Evolutionary conservation across 2,888 invertebrate genomes (phyloP), one percentile per base, ranked within the genome.

Genomic region (Lomographa bimaculata): DNA sequence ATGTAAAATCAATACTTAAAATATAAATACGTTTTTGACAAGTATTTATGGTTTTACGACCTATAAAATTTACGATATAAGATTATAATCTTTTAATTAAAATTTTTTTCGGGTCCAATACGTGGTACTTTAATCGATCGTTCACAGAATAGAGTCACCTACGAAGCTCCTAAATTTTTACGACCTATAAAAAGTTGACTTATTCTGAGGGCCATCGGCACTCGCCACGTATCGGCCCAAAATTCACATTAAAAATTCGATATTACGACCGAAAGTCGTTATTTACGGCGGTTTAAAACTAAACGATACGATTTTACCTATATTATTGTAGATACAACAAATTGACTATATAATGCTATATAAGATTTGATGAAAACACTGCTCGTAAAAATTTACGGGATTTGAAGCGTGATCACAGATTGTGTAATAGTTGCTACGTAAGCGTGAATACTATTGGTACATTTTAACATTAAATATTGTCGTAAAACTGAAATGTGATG

Each of bases 231-330:
- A 71, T 66, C 64, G 58, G 35, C 28, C 49, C 47, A 66, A 69
- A 74, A 46, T 50, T 50, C 50, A 81, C 64, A 79, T 73, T 71
- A 71, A 75, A 78, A 80, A 78, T 78, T 79, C 81, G 78, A 84
- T 85, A 82, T 82, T 79, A 86, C 84, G 84, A 80, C 74, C 81
- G 70, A 83, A 82, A 82, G 77, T 71, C 79, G 69, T 77, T 78
- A 87, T 86, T 87, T 83, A 86, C 71, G 78, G 75, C 62, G 69
- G 67, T 74, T 76, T 77, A 75, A 79, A 78, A 78, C 75, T 75
- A 76, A 78, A 80, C 73, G 77, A 71, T 74, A 54, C 53, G 65
- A 65, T 67, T 64, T 64, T 60, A 54, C 54, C 42, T 57, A 50
- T 61, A 71, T 64, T 50, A 56, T 60, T 65, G 58, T 60, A 59